Base-by-base conservation (phyloP, 1,140 invertebrate species). In the Lethrus apterus region DNA sequence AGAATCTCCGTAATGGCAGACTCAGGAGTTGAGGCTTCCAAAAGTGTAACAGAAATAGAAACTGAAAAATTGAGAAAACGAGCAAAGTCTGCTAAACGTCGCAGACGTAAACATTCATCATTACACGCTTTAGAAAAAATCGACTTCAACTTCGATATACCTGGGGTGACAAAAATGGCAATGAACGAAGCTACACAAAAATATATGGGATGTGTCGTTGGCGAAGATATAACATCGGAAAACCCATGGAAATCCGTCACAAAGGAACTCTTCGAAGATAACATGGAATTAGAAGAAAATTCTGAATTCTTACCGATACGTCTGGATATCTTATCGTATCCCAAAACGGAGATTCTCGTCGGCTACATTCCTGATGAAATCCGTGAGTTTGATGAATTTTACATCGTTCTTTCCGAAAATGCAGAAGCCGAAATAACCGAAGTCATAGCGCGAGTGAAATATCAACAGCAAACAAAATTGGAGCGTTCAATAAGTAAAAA, bases 171-270 rank as follows among this genome's bases (percentile, higher is more conserved):
- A 40, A 57, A 51, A 41, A 40, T 63, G 13, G 31, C 54, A 1
- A 26, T 76, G 13, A 66, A 67, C 1, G 56, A 65, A 2, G 17
- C 65, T 2, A 71, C 68, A 8, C 75, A 76, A 45, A 71, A 71
- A 44, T 62, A 70, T 0, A 32, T 76, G 3, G 69, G 23, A 5
- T 35, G 30, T 8, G 13, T 69, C 2, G 62, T 74, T 26, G 74
- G 70, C 7, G 68, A 72, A 46, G 55, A 76, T 44, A 72, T 88
- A 0, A 84, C 77, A 0, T 75, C 78, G 8, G 83, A 87, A 62
- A 78, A 76, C 59, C 82, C 84, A 1, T 88, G 84, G 83, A 79
- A 77, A 35, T 70, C 68, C 43, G 64, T 86, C 0, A 67, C 65
- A 3, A 84, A 78, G 62, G 71, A 75, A 34, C 62, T 75, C 20